Base-by-base conservation (phyloP, 2,797 vertebrate species). In the Euthynnus affinis region DNA sequence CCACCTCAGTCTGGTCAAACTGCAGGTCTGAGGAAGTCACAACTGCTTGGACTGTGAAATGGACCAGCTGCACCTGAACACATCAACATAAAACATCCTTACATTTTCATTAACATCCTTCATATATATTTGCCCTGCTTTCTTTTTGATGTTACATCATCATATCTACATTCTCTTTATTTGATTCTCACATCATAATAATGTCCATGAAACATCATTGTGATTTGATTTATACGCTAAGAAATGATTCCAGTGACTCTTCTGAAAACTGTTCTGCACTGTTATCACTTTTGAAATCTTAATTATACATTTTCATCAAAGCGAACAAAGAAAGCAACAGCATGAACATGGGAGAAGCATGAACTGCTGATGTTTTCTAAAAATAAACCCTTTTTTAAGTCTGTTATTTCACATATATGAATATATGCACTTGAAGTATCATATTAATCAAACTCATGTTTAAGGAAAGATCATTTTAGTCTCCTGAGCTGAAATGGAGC, bases 1-100 rank as follows among this genome's bases (percentile, higher is more conserved):
- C 86, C 70, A 99, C 84, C 59, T 91, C 87, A 0, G 83, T 34
- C 13, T 81, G 95, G 64, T 91, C 94, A 66, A 99, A 95, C 81
- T 94, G 94, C 82, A 99, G 81, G 83, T 98, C 97, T 0, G 97
- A 96, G 23, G 94, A 92, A 1, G 97, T 98, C 78, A 99, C 91
- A 0, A 98, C 78, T 0, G 98, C 98, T 0, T 97, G 96, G 70
- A 98, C 90, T 0, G 90, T 96, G 81, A 97, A 95, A n/a, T 53
- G 66, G 46, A 96, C 88, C 0, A 94, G 94, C 71, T 81, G 96
- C 69, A 91, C 93, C 97, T 99, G 83, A 68, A 89, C 84, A 2
- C 44, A 90, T 42, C 48, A 51, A 63, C 8, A 69, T 2, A 0
- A 55, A 53, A 10, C 10, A 52, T 27, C 6, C 61, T 63, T 22